Conservation (phyloP, 2,888 invertebrate species). For the Sicus ferrugineus region DNA sequence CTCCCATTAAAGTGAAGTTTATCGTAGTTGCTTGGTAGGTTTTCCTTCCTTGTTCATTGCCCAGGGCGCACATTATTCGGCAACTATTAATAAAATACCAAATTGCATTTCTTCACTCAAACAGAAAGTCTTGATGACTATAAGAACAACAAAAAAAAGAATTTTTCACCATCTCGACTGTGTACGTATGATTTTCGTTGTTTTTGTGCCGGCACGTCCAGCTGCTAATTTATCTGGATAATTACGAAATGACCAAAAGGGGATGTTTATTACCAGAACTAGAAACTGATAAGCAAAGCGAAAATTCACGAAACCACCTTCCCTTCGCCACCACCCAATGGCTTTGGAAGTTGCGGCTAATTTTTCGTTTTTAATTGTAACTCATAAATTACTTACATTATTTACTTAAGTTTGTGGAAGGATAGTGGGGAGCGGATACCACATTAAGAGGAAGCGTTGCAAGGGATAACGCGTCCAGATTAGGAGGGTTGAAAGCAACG, state of each 20-base stretch:
- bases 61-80: too few relatives aligned
- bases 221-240: conserved; percentile 64
- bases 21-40: too few relatives aligned
- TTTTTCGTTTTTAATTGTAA: conserved; percentile 60
- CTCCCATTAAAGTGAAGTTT: too few relatives aligned
- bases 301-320: conserved; percentile 34
- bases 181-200: background rate
- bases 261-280: conserved; percentile 62
- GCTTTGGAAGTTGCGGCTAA: conserved; percentile 47
- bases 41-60: too few relatives aligned
- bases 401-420: conserved; percentile 40
- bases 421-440: background rate
- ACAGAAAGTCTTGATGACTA: too few relatives aligned
- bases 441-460: background rate
- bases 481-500: conserved; percentile 14
- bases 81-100: too few relatives aligned
- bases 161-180: too few relatives aligned
- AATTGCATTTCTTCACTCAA: too few relatives aligned
- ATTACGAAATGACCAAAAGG: conserved; percentile 63
- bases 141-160: too few relatives aligned
- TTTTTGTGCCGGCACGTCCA: conserved; percentile 39
- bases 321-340: conserved; percentile 10
- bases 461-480: background rate
- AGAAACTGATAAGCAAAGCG: conserved; percentile 55
- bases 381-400: conserved; percentile 61